A percentile compares a stretch with the other conserved stretches of the same genome.
Evolutionary conservation across 1,140 invertebrate species (phyloP).

Genomic region (Plutomurus gul): DNA sequence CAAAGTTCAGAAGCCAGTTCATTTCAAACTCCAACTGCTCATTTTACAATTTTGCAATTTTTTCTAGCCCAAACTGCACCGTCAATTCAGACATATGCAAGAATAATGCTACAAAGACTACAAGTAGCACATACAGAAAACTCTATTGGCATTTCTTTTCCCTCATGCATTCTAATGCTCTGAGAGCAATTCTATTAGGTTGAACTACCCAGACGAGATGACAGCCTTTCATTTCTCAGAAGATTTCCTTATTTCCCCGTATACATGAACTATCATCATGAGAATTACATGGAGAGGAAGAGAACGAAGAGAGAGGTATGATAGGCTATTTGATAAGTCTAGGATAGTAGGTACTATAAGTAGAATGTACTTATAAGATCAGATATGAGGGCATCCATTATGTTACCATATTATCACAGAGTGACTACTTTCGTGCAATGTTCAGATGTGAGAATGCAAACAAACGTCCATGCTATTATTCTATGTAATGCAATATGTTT

Average conservation of each 20-base stretch:
- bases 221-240: conserved; percentile 8
- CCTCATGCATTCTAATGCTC: background rate
- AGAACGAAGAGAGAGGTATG: background rate
- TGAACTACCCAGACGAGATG: background rate
- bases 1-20: too few relatives aligned
- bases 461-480: too few relatives aligned
- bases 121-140: conserved; percentile 6
- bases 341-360: background rate
- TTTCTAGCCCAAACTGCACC: conserved; percentile 17
- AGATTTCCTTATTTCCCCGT: conserved; percentile 10
- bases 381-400: conserved; percentile 29
- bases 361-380: background rate
- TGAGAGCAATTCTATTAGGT: conserved; percentile 6
- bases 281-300: background rate
- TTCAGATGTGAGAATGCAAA: conserved; percentile 1
- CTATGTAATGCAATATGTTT: too few relatives aligned
- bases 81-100: background rate
- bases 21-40: background rate
- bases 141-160: conserved; percentile 1
- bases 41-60: conserved; percentile 6
- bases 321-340: background rate
- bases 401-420: conserved; percentile 33
- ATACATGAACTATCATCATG: conserved; percentile 10
- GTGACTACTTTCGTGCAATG: background rate
- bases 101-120: conserved; percentile 5